phyloP scores from a whole-genome alignment of 2,797 vertebrate genomes.

The Columba guinea region DNA sequence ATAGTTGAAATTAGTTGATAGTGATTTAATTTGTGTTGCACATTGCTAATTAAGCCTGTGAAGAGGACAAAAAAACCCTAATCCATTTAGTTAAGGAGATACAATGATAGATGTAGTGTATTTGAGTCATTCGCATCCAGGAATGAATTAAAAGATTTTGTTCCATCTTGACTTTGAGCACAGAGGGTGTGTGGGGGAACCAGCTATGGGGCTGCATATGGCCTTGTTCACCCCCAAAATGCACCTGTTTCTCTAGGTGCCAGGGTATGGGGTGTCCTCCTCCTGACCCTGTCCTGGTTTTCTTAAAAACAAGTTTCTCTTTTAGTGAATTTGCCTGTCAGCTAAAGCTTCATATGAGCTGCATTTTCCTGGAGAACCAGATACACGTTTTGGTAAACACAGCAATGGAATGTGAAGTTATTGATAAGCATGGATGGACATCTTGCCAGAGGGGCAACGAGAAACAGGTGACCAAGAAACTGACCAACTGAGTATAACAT shows the following conservation, averaged over 20 bases:
- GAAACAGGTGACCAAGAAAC: too few species aligned
- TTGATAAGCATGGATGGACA: too few species aligned
- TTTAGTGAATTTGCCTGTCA: too few species aligned
- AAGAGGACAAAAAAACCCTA: slow-evolving; percentile 49
- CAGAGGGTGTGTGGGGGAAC: accelerated
- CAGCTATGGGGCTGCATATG: accelerated
- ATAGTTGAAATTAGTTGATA: slow-evolving; percentile 64
- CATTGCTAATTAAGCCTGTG: slow-evolving; percentile 69
- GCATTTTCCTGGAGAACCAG: too few species aligned
- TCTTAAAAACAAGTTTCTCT: too few species aligned
- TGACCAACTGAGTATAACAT: too few species aligned
- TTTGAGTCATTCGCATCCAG: not conserved
- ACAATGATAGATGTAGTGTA: slow-evolving; percentile 9
- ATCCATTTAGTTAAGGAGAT: slow-evolving; percentile 67
- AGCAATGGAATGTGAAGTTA: too few species aligned
- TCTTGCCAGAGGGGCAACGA: too few species aligned
- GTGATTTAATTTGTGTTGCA: slow-evolving; percentile 71
- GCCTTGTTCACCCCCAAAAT: not conserved
- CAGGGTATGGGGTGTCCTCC: not conserved
- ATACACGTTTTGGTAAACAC: too few species aligned
- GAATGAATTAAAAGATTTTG: not conserved
- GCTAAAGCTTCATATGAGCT: too few species aligned
- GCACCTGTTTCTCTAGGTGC: not conserved
- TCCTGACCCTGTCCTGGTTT: not conserved
- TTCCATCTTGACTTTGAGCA: not conserved